Conservation (phyloP, 1,140 invertebrate genomes). For the Asobara japonica region DNA sequence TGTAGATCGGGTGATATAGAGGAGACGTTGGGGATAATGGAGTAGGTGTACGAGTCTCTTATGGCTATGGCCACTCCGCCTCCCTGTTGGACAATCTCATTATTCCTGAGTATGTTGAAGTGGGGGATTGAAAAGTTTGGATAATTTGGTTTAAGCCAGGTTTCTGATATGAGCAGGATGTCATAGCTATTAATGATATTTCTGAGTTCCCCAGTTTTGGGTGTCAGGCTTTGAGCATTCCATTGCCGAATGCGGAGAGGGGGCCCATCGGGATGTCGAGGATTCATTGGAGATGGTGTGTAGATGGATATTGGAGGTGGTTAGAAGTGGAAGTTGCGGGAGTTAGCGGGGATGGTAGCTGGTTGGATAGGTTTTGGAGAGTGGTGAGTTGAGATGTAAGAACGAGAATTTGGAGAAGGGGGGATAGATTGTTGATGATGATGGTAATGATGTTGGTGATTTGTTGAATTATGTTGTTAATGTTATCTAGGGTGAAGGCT, state of each 20-base stretch:
- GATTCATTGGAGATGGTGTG: background rate
- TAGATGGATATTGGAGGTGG: background rate
- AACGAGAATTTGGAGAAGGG: background rate
- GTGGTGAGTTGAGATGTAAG: background rate
- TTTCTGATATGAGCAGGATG: constrained; percentile 16
- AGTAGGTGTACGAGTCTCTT: background rate
- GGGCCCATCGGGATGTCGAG: no score
- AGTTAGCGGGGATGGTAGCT: background rate
- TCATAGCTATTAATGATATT: constrained; percentile 14
- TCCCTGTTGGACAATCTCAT: background rate
- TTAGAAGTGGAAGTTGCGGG: background rate
- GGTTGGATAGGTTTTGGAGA: background rate
- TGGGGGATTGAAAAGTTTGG: background rate
- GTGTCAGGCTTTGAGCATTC: constrained; percentile 20
- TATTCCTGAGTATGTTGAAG: constrained; percentile 33
- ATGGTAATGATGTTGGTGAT: background rate
- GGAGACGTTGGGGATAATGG: background rate
- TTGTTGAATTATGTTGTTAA: background rate
- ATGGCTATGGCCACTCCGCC: constrained; percentile 20
- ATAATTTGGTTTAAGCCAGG: constrained; percentile 8
- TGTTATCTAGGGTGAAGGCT: no score
- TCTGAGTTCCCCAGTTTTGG: constrained; percentile 22
- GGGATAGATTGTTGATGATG: background rate
- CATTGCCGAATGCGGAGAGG: constrained; percentile 18
- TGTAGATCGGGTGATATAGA: background rate